phyloP scores from a whole-genome alignment of 2,113 vertebrate species.

The human (Homo sapiens) region GRCh38 chr12:109624501-109625000 shows the following conservation, averaged over 20 bases:
- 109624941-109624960: not conserved
- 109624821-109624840: not conserved
- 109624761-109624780: too few relatives aligned
- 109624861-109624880: not conserved
- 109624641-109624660: too few relatives aligned
- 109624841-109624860: not conserved
- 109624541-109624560: not conserved
- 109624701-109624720: not conserved
- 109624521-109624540: not conserved
- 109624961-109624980: not conserved
- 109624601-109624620: too few relatives aligned
- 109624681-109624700: not conserved
- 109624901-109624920: not conserved
- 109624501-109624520: rapidly evolving
- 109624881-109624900: rapidly evolving
- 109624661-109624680: not conserved
- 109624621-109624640: not conserved
- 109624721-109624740: too few relatives aligned
- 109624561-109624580: not conserved
- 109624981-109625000: not conserved
- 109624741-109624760: too few relatives aligned
- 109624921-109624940: not conserved
- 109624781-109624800: not conserved
- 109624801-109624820: rapidly evolving
- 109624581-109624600: rapidly evolving